phyloP scores from a whole-genome alignment of 2,888 invertebrate species.

The Temnothorax unifasciatus region DNA sequence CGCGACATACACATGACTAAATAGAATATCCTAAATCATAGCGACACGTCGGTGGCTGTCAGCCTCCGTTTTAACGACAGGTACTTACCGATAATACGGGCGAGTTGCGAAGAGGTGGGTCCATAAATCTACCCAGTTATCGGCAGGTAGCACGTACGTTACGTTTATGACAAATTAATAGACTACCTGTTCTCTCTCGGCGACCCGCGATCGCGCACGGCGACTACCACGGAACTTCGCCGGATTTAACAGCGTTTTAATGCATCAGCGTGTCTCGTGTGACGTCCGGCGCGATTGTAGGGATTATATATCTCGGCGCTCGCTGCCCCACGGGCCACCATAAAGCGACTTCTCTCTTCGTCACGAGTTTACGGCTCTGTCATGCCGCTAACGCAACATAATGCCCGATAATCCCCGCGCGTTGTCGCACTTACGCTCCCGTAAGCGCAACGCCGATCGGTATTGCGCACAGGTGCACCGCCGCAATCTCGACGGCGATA shows the following conservation, averaged over 20 bases:
- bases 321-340: constrained; percentile 58
- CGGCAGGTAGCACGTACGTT: constrained; percentile 48
- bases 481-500: constrained; percentile 28
- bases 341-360: constrained; percentile 64
- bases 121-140: constrained; percentile 63
- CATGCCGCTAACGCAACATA: constrained; percentile 63
- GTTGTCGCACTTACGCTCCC: constrained; percentile 66
- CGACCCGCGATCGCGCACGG: constrained; percentile 37
- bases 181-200: constrained; percentile 52
- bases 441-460: constrained; percentile 36
- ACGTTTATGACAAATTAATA: constrained; percentile 72
- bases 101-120: constrained; percentile 38
- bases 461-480: constrained; percentile 57
- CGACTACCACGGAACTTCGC: background rate
- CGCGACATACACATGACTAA: background rate
- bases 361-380: constrained; percentile 67
- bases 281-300: constrained; percentile 62
- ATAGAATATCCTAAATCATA: constrained; percentile 30
- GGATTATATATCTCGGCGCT: constrained; percentile 72
- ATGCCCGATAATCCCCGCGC: constrained; percentile 71
- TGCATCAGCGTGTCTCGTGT: constrained; percentile 52
- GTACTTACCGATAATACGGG: constrained; percentile 41
- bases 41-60: constrained; percentile 13
- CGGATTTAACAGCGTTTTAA: constrained; percentile 66
- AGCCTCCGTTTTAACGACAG: constrained; percentile 34